These are phyloP conservation scores for Cardiocondyla obscurior DNA, from an alignment of 1,140 invertebrate species.

Conservation along the genomic window DNA sequence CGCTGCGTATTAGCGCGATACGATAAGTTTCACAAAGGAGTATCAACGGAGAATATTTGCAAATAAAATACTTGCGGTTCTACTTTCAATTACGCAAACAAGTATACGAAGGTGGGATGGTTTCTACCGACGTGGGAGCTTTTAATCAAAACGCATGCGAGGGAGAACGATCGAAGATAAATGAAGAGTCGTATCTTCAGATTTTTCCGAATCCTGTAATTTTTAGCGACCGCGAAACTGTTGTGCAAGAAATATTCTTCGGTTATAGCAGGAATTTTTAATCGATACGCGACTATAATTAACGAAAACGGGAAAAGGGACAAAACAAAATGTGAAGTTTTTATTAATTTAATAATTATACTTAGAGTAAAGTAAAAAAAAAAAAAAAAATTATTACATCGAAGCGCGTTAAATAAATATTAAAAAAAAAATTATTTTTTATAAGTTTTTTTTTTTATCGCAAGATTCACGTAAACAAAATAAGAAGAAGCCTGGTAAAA, in stretches of 20 bases:
- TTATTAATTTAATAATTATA: no score
- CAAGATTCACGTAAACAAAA: not conserved
- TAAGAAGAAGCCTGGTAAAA: no score
- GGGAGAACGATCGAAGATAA: not conserved
- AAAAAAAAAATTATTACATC: not conserved
- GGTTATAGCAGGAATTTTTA: not conserved
- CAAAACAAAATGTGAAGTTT: not conserved
- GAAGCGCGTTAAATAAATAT: not conserved
- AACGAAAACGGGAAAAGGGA: not conserved
- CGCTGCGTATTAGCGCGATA: not conserved
- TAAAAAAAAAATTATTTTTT: not conserved
- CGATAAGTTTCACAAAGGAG: not conserved
- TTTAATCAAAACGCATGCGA: constrained; percentile 40
- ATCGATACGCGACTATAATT: not conserved
- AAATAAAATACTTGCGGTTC: not conserved
- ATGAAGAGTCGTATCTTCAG: not conserved
- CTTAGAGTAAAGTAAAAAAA: no score
- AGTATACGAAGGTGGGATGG: no score
- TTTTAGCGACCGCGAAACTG: not conserved
- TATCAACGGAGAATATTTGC: constrained; percentile 4
- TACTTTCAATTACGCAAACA: not conserved
- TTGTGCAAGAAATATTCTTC: not conserved
- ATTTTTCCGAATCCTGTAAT: constrained; percentile 17
- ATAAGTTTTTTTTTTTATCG: not conserved
- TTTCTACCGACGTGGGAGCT: constrained; percentile 1